These are phyloP conservation scores for Heliconius hewitsoni DNA, from an alignment of 1,140 invertebrate genomes.

Conservation along the genomic window DNA sequence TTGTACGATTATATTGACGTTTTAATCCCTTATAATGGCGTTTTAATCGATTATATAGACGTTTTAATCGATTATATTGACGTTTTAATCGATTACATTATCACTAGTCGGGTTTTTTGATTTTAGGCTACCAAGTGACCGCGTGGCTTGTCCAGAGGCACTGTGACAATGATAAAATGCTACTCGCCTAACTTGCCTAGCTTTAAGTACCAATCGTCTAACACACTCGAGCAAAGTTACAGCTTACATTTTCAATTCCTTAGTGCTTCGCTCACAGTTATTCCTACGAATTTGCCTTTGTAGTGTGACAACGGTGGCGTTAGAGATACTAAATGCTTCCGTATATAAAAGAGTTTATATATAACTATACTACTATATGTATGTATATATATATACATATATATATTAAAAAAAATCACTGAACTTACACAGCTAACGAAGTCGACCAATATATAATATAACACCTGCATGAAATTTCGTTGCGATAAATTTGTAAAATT, in stretches of 20 bases:
- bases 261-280: slow-evolving; percentile 62
- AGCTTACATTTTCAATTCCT: slow-evolving; percentile 74
- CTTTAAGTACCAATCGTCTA: slow-evolving; percentile 67
- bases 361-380: no score
- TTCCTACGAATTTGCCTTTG: slow-evolving; percentile 39
- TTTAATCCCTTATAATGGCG: no score
- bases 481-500: slow-evolving; percentile 11
- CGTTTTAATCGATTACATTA: slow-evolving; percentile 23
- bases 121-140: slow-evolving; percentile 28
- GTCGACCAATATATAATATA: slow-evolving; percentile 30
- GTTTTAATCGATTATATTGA: slow-evolving; percentile 22
- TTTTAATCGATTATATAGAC: neutral
- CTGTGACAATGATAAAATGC: slow-evolving; percentile 46
- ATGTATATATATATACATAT: neutral
- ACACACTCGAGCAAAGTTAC: slow-evolving; percentile 65
- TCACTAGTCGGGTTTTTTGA: slow-evolving; percentile 17
- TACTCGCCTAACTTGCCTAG: slow-evolving; percentile 52
- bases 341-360: neutral
- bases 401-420: slow-evolving; percentile 33
- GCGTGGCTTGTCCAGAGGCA: slow-evolving; percentile 37
- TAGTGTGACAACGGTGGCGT: slow-evolving; percentile 46
- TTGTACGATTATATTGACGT: no score
- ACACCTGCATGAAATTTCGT: slow-evolving; percentile 26
- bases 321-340: slow-evolving; percentile 9
- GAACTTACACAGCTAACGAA: slow-evolving; percentile 29